phyloP scores from a whole-genome alignment of 2,888 invertebrate genomes.

The Gymnocheta viridis region DNA sequence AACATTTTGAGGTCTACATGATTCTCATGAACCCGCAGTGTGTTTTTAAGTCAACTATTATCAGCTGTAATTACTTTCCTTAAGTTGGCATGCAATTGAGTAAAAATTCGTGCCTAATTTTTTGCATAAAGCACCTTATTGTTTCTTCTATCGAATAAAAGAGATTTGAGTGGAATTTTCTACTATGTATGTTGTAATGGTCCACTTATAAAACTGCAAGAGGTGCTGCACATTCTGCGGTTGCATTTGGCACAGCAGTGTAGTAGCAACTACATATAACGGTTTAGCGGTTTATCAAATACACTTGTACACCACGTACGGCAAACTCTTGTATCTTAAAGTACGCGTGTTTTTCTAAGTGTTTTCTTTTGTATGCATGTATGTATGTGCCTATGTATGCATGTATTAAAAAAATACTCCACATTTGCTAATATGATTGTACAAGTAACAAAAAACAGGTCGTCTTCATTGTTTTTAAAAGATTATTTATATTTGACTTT shows the following conservation, averaged over 20 bases:
- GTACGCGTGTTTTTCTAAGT: constrained; percentile 39
- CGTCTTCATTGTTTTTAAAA: constrained; percentile 38
- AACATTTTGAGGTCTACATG: not conserved
- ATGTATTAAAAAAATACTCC: not conserved
- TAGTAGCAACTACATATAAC: constrained; percentile 34
- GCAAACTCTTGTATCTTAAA: constrained; percentile 20
- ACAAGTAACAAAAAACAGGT: constrained; percentile 38
- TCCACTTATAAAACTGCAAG: constrained; percentile 33
- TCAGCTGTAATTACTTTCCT: not conserved
- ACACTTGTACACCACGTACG: constrained; percentile 33
- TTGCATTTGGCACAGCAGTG: not conserved
- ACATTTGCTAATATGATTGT: constrained; percentile 7
- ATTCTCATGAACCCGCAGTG: not conserved
- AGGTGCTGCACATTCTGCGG: constrained; percentile 9
- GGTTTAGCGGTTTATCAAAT: constrained; percentile 60
- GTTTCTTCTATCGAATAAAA: constrained; percentile 40
- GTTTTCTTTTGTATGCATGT: constrained; percentile 12
- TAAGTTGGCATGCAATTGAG: constrained; percentile 46
- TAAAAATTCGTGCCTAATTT: constrained; percentile 11
- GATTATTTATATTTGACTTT: not conserved
- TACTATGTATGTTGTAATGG: constrained; percentile 35
- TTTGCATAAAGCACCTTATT: not conserved
- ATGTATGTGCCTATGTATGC: not conserved
- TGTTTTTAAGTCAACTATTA: not conserved
- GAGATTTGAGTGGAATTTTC: constrained; percentile 64